A percentile compares a stretch with the other conserved stretches of the same genome.
These are phyloP conservation scores for Furcifer pardalis DNA, from an alignment of 2,797 vertebrate species.

Conservation along the genomic window DNA sequence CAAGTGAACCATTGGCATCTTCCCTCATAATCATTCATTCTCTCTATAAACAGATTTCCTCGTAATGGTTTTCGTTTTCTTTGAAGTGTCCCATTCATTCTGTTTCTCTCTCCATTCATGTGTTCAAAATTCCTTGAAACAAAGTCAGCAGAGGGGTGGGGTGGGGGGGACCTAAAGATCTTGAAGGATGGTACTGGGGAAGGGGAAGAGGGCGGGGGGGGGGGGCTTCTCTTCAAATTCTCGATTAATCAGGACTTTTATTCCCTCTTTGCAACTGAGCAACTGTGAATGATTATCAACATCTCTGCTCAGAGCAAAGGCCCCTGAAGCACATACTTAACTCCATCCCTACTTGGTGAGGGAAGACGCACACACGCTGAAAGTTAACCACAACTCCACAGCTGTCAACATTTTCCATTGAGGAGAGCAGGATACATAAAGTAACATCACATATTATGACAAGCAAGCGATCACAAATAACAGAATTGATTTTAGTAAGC, in stretches of 20 bases:
- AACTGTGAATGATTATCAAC: constrained; percentile 30
- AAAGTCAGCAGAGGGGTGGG: constrained; percentile 53
- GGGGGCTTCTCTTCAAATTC: constrained; percentile 49
- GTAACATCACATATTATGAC: too few species aligned
- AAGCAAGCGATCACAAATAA: too few species aligned
- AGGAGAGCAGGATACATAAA: neutral
- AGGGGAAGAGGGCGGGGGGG: constrained; percentile 31
- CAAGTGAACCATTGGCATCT: constrained; percentile 55
- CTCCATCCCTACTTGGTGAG: neutral
- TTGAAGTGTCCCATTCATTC: constrained; percentile 76
- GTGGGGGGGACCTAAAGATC: constrained; percentile 73
- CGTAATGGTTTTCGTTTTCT: constrained; percentile 73
- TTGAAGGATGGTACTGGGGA: constrained; percentile 62
- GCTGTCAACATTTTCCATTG: constrained; percentile 9
- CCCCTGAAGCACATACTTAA: constrained; percentile 49
- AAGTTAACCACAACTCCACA: constrained; percentile 37
- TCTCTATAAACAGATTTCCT: constrained; percentile 76
- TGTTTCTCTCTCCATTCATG: constrained; percentile 74
- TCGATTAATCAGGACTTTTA: constrained; percentile 37
- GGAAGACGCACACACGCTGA: constrained; percentile 43
- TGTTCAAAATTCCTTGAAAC: constrained; percentile 72
- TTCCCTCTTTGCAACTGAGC: constrained; percentile 19
- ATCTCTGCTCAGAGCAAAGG: fast-evolving
- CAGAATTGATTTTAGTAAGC: too few species aligned
- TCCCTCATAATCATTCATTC: constrained; percentile 75